phyloP scores from a whole-genome alignment of 2,797 vertebrate species.

The Manis crassicaudata region DNA sequence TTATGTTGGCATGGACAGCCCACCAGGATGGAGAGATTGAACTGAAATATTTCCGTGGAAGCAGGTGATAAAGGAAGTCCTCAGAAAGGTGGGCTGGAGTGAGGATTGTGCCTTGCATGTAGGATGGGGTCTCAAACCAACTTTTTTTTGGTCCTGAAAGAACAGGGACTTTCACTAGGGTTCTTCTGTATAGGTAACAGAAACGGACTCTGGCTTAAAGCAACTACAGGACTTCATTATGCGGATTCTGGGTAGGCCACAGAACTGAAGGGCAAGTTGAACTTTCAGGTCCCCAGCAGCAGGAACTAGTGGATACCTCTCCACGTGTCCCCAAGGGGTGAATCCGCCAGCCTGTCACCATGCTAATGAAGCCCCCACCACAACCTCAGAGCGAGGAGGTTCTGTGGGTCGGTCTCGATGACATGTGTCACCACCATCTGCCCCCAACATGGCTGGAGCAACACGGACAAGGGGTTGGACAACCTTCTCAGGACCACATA shows the following conservation, averaged over 20 bases:
- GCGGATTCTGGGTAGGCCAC: neutral
- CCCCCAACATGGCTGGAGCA: neutral
- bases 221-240: neutral
- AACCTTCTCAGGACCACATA: neutral
- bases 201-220: neutral
- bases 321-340: neutral
- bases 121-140: neutral
- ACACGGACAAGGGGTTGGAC: neutral
- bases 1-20: neutral
- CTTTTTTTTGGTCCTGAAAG: slow-evolving; percentile 5
- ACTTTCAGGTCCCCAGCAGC: neutral
- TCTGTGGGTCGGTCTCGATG: neutral
- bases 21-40: neutral
- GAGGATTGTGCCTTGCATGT: neutral
- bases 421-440: no score
- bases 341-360: neutral
- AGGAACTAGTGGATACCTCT: neutral
- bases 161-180: neutral
- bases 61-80: neutral
- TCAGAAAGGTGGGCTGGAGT: neutral
- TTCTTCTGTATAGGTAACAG: neutral
- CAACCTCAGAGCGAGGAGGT: neutral
- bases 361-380: neutral
- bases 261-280: neutral
- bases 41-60: neutral